Evolutionary conservation across 2,797 vertebrate species (phyloP), one percentile per base, ranked within the genome.

Genomic region (Melanotaenia nigrans): DNA sequence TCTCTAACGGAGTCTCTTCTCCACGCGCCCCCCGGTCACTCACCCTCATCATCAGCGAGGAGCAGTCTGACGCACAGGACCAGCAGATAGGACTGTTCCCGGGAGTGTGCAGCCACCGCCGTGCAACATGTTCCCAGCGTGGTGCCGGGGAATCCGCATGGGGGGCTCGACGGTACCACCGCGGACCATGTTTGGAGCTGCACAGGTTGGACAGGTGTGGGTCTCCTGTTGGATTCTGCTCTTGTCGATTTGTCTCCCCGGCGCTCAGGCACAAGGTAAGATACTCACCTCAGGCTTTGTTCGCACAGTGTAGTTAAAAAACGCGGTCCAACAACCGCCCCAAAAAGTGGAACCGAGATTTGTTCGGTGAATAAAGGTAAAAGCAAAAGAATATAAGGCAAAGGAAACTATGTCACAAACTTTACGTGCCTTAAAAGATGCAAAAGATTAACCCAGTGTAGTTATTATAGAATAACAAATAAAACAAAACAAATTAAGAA

Each of bases 41-140:
- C 88, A 81, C 70, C 86, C 85, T 49, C 74, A 77, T 79, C 91
- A 75, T 53, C 84, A 77, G 75, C 51, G 79, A 80, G 81, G 65
- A 85, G 81, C 81, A 77, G 73, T 75, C 79, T 87, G 90, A 87
- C 87, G 81, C 89, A 73, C 87, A 73, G 90, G 83, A 87, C 73
- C 81, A 57, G 77, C 78, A 81, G 70, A 56, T 84, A 76, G 90
- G 91, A 90, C 89, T 89, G 85, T 90, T 85, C 64, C 74, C 65
- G 67, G 81, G 82, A 89, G 85, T 71, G 85, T 71, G 85, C 70
- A 87, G 81, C 69, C 85, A 85, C 83, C 86, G 83, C 83, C 57
- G 87, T 91, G 93, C 93, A 95, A 95, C 94, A 94, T 92, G 93
- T 95, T 82, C 82, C 91, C 89, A 66, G 83, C 82, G 79, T 72